Conservation (phyloP, 2,797 vertebrate genomes). For the Artibeus lituratus region DNA sequence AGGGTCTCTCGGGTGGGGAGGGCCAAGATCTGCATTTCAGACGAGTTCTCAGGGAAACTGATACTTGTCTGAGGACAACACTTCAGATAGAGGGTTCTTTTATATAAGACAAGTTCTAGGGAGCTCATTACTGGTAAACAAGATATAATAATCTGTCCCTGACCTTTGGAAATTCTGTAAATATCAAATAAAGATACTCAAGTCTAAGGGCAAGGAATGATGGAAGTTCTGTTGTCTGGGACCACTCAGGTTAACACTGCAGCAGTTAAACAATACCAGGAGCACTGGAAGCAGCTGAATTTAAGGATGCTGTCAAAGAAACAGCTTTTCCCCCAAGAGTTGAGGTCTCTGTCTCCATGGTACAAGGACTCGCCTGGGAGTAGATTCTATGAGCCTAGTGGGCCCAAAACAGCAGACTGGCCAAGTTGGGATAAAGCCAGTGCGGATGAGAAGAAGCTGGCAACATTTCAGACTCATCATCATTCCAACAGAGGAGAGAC, state of each 20-base stretch:
- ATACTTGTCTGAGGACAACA: not conserved
- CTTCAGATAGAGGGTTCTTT: not conserved
- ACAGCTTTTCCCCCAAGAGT: not conserved
- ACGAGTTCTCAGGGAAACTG: not conserved
- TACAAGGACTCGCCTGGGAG: not conserved
- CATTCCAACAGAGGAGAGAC: not conserved
- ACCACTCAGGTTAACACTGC: not conserved
- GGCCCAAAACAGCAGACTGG: not conserved
- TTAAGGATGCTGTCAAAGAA: not conserved
- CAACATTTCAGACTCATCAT: not conserved
- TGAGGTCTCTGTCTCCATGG: not conserved
- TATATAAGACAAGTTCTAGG: not conserved
- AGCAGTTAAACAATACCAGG: not conserved
- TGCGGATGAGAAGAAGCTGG: not conserved
- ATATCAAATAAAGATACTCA: not conserved
- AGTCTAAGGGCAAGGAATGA: not conserved
- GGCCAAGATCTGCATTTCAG: not conserved
- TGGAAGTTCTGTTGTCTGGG: not conserved
- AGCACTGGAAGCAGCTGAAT: not conserved
- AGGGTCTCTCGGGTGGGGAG: not conserved
- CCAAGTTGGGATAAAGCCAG: not conserved
- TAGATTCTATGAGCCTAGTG: not conserved
- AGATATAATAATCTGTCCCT: not conserved
- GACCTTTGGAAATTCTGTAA: not conserved
- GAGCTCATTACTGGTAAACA: not conserved